Percentiles rank a stretch among this genome's conserved stretches.
Evolutionary conservation across 2,113 vertebrate genomes (phyloP).

Genomic region (Poeciliopsis turrubarensis): DNA sequence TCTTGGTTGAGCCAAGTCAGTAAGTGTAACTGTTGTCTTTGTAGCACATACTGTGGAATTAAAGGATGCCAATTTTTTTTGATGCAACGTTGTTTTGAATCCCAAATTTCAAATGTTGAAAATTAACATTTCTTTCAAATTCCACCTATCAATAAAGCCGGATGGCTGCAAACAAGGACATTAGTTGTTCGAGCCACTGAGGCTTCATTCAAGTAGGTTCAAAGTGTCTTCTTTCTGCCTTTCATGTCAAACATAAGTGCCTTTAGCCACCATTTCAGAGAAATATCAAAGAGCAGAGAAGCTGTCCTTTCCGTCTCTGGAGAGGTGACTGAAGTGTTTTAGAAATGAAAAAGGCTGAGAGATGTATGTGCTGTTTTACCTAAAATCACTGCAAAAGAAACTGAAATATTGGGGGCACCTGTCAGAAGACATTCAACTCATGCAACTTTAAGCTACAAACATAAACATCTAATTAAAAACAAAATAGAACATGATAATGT

Average conservation of each 20-base stretch:
- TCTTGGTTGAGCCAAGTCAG: neutral
- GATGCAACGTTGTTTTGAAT: neutral
- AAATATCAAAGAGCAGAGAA: slow-evolving; percentile 21
- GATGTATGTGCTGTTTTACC: slow-evolving; percentile 1
- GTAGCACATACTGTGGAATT: neutral
- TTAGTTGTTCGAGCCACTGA: neutral
- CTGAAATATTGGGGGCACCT: neutral
- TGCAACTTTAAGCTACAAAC: neutral
- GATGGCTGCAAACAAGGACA: neutral
- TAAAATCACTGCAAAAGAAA: slow-evolving; percentile 1
- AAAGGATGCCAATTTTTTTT: accelerated
- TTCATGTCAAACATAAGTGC: slow-evolving; percentile 18
- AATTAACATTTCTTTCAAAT: neutral
- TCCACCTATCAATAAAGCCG: neutral
- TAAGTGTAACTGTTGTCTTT: neutral
- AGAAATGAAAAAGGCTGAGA: slow-evolving; percentile 9
- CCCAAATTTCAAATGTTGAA: neutral
- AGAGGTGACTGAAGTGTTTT: slow-evolving; percentile 21
- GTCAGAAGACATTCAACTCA: neutral
- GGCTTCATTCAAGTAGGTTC: slow-evolving; percentile 7
- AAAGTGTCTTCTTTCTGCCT: slow-evolving; percentile 8
- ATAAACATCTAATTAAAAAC: neutral
- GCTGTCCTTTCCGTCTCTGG: slow-evolving; percentile 20
- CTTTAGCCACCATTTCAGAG: slow-evolving; percentile 21
- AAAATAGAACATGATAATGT: neutral